phyloP scores from a whole-genome alignment of 2,797 vertebrate species.

The Epinephelus coioides region DNA sequence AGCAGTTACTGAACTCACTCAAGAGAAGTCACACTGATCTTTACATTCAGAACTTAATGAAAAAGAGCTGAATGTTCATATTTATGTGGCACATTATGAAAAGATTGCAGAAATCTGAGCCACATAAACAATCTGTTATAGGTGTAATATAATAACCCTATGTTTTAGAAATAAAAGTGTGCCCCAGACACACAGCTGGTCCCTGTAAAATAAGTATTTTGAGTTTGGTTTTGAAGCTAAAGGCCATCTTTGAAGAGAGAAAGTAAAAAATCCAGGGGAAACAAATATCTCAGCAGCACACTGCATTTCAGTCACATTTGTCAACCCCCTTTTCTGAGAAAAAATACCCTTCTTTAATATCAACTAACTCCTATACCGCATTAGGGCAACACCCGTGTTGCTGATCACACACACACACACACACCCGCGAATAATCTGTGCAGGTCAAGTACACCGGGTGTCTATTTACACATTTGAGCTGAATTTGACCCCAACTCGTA shows the following conservation, averaged over 20 bases:
- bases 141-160: background rate
- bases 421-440: conserved; percentile 79
- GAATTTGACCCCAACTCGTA: conserved; percentile 73
- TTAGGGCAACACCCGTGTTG: conserved; percentile 83
- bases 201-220: conserved; percentile 5
- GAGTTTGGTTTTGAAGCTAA: conserved; percentile 11
- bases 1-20: conserved; percentile 15
- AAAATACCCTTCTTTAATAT: conserved; percentile 48
- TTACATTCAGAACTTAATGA: background rate
- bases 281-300: conserved; percentile 76
- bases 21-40: background rate
- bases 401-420: conserved; percentile 62
- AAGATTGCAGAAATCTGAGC: background rate
- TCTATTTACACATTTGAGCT: conserved; percentile 77
- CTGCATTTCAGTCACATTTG: conserved; percentile 69
- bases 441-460: conserved; percentile 81
- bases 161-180: background rate
- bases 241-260: conserved; percentile 61
- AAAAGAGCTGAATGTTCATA: background rate
- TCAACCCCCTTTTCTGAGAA: conserved; percentile 11
- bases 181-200: conserved; percentile 4
- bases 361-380: conserved; percentile 55
- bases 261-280: conserved; percentile 76
- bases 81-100: background rate
- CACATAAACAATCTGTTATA: background rate